A percentile compares a stretch with the other conserved stretches of the same genome.
phyloP scores from a whole-genome alignment of 37 sponge, comb jelly and placozoan genomes.

The Aphrocallistes beatrix region DNA sequence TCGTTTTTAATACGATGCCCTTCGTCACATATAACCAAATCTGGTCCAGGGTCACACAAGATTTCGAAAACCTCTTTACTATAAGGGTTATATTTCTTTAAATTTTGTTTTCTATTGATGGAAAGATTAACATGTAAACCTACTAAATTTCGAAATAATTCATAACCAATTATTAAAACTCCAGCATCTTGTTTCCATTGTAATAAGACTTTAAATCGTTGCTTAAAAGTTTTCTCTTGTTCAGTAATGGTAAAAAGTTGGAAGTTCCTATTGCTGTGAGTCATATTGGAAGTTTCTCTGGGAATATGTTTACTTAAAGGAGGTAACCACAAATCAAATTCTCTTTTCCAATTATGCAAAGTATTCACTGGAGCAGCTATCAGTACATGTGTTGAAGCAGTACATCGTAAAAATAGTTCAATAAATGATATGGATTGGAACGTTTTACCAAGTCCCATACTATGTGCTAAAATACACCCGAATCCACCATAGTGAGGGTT shows the following conservation, averaged over 20 bases:
- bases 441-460: constrained; percentile 98
- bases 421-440: constrained; percentile 84
- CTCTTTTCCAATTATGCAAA: constrained; percentile 83
- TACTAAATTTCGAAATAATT: constrained; percentile 65
- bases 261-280: constrained; percentile 29
- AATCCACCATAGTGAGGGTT: constrained; percentile 42
- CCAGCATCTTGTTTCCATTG: constrained; percentile 58
- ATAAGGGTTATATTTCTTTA: not conserved
- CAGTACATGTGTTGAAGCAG: constrained; percentile 56
- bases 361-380: constrained; percentile 90
- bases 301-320: not conserved
- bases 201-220: constrained; percentile 46
- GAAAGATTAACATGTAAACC: not conserved
- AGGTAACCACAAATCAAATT: constrained; percentile 90
- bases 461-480: constrained; percentile 95
- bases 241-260: constrained; percentile 54
- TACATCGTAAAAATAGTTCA: constrained; percentile 70
- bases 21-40: constrained; percentile 94
- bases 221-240: constrained; percentile 42
- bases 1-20: constrained; percentile 94
- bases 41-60: constrained; percentile 85
- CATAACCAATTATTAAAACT: constrained; percentile 89
- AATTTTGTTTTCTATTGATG: not conserved
- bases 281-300: not conserved
- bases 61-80: constrained; percentile 57